phyloP scores from a whole-genome alignment of 2,113 vertebrate genomes.

The Tinamus guttatus region DNA sequence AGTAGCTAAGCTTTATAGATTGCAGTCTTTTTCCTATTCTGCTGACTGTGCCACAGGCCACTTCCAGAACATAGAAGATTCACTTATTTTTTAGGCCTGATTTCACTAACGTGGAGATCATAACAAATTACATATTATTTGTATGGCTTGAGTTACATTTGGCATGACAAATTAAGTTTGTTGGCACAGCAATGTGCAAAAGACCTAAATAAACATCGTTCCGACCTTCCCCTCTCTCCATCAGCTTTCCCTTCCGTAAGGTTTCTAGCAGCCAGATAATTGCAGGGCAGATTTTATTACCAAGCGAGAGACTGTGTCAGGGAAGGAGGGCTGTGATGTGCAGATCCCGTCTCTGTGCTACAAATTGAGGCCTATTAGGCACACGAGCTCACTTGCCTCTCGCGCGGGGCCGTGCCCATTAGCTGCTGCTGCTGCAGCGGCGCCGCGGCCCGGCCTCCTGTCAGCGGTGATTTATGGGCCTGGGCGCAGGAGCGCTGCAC shows the following conservation, averaged over 20 bases:
- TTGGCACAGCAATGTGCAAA: background rate
- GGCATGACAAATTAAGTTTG: conserved; percentile 1
- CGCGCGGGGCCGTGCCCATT: background rate
- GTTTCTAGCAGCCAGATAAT: background rate
- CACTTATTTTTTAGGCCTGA: background rate
- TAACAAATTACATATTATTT: background rate
- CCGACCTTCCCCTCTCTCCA: background rate
- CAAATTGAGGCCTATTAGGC: background rate
- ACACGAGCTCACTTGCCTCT: background rate
- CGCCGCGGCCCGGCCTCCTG: background rate
- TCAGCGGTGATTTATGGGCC: background rate
- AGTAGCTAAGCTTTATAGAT: background rate
- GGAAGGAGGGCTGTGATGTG: background rate
- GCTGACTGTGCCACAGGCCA: background rate
- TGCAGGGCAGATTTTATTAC: background rate
- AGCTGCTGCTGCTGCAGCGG: background rate
- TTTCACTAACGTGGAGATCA: background rate
- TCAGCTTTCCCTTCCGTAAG: background rate
- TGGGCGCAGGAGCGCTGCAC: background rate
- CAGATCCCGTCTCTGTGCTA: background rate
- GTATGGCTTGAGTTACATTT: background rate
- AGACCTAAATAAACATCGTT: background rate
- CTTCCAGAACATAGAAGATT: background rate
- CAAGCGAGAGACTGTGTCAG: background rate
- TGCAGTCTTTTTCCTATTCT: background rate